Base-by-base conservation (phyloP, 2,888 invertebrate species). In the Adineta ricciae region DNA sequence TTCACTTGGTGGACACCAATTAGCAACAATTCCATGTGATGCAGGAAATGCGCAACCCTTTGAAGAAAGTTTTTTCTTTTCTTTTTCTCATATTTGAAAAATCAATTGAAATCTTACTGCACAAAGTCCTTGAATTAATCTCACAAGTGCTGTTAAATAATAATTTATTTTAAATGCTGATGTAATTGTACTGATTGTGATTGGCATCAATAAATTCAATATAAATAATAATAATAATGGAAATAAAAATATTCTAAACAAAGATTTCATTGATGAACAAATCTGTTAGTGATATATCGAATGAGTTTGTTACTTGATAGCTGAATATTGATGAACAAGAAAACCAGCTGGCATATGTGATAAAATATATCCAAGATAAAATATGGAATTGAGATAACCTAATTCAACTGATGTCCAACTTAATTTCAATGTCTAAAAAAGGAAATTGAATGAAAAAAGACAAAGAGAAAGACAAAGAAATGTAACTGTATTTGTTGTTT, bases 341-440 rank as follows among this genome's bases (percentile, higher is more conserved):
- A 88, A 89, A 14, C 89, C 90, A 1, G 88, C 89, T 1, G 90
- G 90, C 16, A 90, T 85, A 84, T 90, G 90, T 19, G 89, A 88
- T 32, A 89, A 83, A 24, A 90, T 85, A 84, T 88, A 89, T 8
- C 90, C 90, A 7, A 89, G 87, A 86, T 89, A 90, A 87, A 90
- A 90, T 9, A 88, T 87, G 27, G 89, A 87, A 87, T 90, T 90
- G 3, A 90, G 87, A 72, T 88, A 87, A 3, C 89, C 90, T 8
- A 89, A 87, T 88, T 88, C 88, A 64, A 86, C 84, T 21, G 88
- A 86, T 73, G 88, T 87, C 90, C 90, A 90, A 7, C 87, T 56
- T 19, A 89, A 88, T 11, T 86, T 85, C 14, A 89, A 89, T 14
- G 89, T 84, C 89, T 89, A 87, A n/a, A 87, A 86, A 27, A 84